Percentiles rank a stretch among this genome's conserved stretches.
phyloP scores from a whole-genome alignment of 2,113 vertebrate species.

The Empidonax traillii region DNA sequence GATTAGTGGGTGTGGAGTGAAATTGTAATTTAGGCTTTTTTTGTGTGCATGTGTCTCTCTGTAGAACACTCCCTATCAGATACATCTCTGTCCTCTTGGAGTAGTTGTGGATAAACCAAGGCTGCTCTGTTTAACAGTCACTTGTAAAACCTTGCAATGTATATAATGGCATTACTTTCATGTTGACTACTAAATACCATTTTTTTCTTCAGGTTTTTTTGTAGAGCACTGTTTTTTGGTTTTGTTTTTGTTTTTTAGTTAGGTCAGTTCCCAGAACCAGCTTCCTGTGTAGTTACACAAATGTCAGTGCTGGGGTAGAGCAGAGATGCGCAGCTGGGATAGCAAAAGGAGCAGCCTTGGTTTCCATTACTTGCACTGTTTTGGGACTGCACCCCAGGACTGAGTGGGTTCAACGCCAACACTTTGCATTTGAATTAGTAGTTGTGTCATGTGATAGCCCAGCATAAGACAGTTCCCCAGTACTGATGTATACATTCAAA shows the following conservation, averaged over 20 bases:
- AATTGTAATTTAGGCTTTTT: neutral
- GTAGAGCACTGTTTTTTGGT: neutral
- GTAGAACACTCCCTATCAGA: neutral
- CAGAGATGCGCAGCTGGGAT: neutral
- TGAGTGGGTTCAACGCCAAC: neutral
- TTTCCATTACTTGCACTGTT: neutral
- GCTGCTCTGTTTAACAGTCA: neutral
- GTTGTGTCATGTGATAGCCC: neutral
- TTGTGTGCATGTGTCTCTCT: neutral
- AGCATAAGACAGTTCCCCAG: neutral
- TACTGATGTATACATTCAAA: neutral
- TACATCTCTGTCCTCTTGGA: neutral
- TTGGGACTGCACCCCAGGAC: neutral
- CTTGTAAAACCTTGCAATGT: neutral
- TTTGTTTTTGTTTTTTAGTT: neutral
- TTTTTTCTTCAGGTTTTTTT: neutral
- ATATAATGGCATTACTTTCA: neutral
- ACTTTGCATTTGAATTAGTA: neutral
- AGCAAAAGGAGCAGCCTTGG: neutral
- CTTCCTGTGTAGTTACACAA: neutral
- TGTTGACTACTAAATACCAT: neutral
- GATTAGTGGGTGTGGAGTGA: slow-evolving; percentile 43
- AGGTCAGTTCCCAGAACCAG: neutral
- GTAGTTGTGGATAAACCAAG: neutral
- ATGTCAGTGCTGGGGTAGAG: neutral